A percentile compares a stretch with the other conserved stretches of the same genome.
Conservation (phyloP, 2,888 invertebrate species). For the Oligia latruncula region DNA sequence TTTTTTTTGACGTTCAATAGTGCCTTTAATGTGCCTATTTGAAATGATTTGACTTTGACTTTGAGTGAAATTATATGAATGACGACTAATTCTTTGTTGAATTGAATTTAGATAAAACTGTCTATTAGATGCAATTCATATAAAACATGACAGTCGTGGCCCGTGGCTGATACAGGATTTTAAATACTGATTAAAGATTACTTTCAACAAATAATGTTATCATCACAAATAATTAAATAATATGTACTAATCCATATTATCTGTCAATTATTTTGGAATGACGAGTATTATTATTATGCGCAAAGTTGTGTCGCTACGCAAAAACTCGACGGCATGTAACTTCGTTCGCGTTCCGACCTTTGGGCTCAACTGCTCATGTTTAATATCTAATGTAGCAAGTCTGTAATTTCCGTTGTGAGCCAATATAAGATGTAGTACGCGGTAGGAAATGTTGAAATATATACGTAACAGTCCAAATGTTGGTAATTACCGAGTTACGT, state of each 20-base stretch:
- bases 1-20: too few species aligned
- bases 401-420: slow-evolving; percentile 62
- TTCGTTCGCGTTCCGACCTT: slow-evolving; percentile 33
- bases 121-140: not conserved
- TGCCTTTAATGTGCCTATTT: too few species aligned
- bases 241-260: slow-evolving; percentile 7
- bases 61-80: not conserved
- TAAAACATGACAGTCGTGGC: slow-evolving; percentile 12
- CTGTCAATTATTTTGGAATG: slow-evolving; percentile 2
- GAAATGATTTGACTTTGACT: too few species aligned
- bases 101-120: slow-evolving; percentile 11
- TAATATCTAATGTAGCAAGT: slow-evolving; percentile 51
- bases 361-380: slow-evolving; percentile 40
- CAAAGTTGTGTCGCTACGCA: slow-evolving; percentile 1
- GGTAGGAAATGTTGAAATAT: slow-evolving; percentile 54
- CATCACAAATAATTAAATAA: slow-evolving; percentile 17
- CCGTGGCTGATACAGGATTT: slow-evolving; percentile 14
- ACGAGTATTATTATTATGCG: not conserved
- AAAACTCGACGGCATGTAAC: slow-evolving; percentile 3
- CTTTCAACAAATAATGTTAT: slow-evolving; percentile 9
- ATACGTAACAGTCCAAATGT: slow-evolving; percentile 42
- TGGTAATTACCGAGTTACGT: slow-evolving; percentile 20
- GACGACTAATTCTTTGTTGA: slow-evolving; percentile 5
- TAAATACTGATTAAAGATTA: slow-evolving; percentile 15
- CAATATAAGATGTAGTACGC: slow-evolving; percentile 52